These are phyloP conservation scores for Boloria selene DNA, from an alignment of 2,888 invertebrate species.

Conservation along the genomic window DNA sequence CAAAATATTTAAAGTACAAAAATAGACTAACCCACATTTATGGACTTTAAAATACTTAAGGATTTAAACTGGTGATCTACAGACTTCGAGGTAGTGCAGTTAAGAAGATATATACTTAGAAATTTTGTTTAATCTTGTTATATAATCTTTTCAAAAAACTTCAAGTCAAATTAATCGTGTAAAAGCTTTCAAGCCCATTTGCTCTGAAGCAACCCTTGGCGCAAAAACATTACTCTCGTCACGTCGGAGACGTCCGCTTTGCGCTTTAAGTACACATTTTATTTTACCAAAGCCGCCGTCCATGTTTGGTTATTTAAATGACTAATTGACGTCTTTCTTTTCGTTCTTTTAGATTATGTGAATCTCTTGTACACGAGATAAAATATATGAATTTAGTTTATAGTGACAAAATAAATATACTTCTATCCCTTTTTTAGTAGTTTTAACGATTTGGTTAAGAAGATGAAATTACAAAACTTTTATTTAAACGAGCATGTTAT, in stretches of 20 bases:
- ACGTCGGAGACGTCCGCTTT: constrained; percentile 39
- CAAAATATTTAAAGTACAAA: no score
- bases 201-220: constrained; percentile 48
- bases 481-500: no score
- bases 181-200: constrained; percentile 60
- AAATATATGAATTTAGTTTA: neutral
- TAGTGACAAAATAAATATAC: neutral
- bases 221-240: constrained; percentile 47
- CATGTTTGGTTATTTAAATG: constrained; percentile 29
- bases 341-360: neutral
- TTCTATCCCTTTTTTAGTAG: no score
- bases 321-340: constrained; percentile 19
- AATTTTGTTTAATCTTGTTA: constrained; percentile 11
- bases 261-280: constrained; percentile 40
- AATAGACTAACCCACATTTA: no score
- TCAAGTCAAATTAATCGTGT: constrained; percentile 56
- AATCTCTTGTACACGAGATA: neutral
- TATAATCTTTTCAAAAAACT: constrained; percentile 27
- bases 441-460: no score
- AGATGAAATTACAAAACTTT: no score
- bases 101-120: constrained; percentile 4
- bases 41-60: no score
- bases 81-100: neutral
- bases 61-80: no score
- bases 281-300: constrained; percentile 3